A percentile compares a stretch with the other conserved stretches of the same genome.
Evolutionary conservation across 1,140 invertebrate species (phyloP).

Genomic region (Drosophila melanica): DNA sequence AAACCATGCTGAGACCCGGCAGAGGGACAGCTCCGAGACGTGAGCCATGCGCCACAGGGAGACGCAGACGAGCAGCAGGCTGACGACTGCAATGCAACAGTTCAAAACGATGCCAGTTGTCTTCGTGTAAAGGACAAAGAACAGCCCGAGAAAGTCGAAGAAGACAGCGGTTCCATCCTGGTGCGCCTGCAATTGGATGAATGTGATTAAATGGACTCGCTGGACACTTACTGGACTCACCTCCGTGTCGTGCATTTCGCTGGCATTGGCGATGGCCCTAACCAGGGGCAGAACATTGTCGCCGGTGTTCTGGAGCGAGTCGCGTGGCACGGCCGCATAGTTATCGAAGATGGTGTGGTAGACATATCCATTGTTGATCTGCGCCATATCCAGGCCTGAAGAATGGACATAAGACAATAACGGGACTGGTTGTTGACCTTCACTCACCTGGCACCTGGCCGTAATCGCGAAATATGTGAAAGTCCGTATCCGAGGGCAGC

Average conservation of each 20-base stretch:
- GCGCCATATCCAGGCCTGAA: conserved; percentile 83
- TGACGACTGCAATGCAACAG: conserved; percentile 85
- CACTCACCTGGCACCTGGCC: conserved; percentile 88
- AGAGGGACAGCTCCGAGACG: conserved; percentile 43
- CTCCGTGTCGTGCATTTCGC: conserved; percentile 85
- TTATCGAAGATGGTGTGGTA: conserved; percentile 95
- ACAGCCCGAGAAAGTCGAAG: conserved; percentile 91
- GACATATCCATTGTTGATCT: conserved; percentile 95
- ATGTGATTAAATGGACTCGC: background rate
- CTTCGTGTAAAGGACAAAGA: conserved; percentile 88
- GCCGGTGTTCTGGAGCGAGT: conserved; percentile 92
- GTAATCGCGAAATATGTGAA: conserved; percentile 96
- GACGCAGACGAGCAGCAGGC: conserved; percentile 80
- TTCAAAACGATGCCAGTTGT: conserved; percentile 86
- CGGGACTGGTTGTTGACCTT: background rate
- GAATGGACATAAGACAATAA: background rate
- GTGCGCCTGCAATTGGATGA: conserved; percentile 68
- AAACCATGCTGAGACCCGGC: conserved; percentile 57
- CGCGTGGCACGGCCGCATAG: conserved; percentile 89
- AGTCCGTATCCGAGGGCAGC: conserved; percentile 97
- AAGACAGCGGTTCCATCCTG: conserved; percentile 88
- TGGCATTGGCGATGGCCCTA: conserved; percentile 86
- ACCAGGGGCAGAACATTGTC: conserved; percentile 90
- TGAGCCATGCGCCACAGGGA: conserved; percentile 66
- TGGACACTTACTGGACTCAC: conserved; percentile 17